These are phyloP conservation scores for Caenorhabditis sp. DNA, from an alignment of 2,888 invertebrate species.

Conservation along the genomic window DNA sequence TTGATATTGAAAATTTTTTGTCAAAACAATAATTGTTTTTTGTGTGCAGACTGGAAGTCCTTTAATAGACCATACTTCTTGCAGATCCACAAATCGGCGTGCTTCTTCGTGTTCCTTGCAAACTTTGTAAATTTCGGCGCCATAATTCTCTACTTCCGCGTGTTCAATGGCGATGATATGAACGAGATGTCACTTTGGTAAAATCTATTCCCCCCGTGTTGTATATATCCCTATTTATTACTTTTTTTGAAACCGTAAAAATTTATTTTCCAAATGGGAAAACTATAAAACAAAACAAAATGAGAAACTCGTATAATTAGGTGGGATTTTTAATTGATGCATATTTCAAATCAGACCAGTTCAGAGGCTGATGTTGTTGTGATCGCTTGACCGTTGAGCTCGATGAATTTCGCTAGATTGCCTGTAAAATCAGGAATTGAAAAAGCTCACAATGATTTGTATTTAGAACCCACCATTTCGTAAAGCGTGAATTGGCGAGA, in stretches of 20 bases:
- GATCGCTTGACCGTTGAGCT: neutral
- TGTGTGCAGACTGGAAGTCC: too few relatives aligned
- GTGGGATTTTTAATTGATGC: neutral
- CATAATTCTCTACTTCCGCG: constrained; percentile 59
- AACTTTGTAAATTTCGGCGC: constrained; percentile 60
- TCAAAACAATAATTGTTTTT: neutral
- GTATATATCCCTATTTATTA: constrained; percentile 18
- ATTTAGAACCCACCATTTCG: constrained; percentile 29
- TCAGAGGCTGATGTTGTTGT: neutral
- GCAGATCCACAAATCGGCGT: constrained; percentile 50
- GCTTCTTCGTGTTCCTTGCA: constrained; percentile 60
- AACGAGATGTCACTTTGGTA: constrained; percentile 61
- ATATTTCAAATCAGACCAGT: neutral
- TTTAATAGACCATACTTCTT: constrained; percentile 15
- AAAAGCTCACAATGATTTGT: too few relatives aligned
- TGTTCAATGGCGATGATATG: constrained; percentile 62
- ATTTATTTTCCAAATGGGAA: neutral
- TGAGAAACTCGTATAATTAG: neutral
- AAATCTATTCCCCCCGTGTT: constrained; percentile 3
- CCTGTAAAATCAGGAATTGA: neutral
- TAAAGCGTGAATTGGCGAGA: constrained; percentile 42
- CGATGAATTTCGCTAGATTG: neutral
- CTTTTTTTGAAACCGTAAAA: neutral
- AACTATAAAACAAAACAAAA: neutral
- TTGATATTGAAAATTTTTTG: neutral